A percentile compares a stretch with the other conserved stretches of the same genome.
Conservation (phyloP, 2,888 invertebrate genomes). For the Pelosia muscerda region DNA sequence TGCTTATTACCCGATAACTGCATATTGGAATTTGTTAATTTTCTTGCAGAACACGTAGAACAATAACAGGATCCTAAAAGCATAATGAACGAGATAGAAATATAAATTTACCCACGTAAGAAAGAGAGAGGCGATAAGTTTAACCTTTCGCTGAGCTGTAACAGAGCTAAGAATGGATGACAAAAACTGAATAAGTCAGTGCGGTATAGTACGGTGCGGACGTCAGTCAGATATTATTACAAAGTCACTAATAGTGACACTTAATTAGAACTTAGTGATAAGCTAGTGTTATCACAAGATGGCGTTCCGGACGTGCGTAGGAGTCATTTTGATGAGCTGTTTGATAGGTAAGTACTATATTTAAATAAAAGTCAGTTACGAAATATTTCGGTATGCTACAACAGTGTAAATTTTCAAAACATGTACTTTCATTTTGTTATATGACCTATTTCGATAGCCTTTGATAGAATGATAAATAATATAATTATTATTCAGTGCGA, state of each 20-base stretch:
- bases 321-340: conserved; percentile 71
- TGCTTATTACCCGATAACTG: conserved; percentile 44
- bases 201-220: conserved; percentile 76
- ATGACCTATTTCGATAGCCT: conserved; percentile 52
- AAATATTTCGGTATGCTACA: not conserved
- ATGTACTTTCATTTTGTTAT: conserved; percentile 30
- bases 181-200: conserved; percentile 83
- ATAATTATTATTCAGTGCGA: conserved; percentile 39
- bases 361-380: not conserved
- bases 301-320: conserved; percentile 74
- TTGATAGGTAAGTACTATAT: conserved; percentile 73
- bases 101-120: conserved; percentile 55
- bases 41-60: conserved; percentile 79
- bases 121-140: conserved; percentile 66
- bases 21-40: conserved; percentile 64
- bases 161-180: conserved; percentile 77
- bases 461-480: conserved; percentile 31
- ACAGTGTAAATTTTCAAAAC: conserved; percentile 15
- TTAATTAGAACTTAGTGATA: conserved; percentile 67
- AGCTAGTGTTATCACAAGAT: conserved; percentile 72
- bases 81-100: conserved; percentile 55
- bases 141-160: conserved; percentile 80
- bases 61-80: conserved; percentile 79
- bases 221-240: conserved; percentile 66
- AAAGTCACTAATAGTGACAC: conserved; percentile 75